Percentiles rank a stretch among this genome's conserved stretches.
Conservation (phyloP, 2,797 vertebrate species). For the Poeciliopsis turneri region DNA sequence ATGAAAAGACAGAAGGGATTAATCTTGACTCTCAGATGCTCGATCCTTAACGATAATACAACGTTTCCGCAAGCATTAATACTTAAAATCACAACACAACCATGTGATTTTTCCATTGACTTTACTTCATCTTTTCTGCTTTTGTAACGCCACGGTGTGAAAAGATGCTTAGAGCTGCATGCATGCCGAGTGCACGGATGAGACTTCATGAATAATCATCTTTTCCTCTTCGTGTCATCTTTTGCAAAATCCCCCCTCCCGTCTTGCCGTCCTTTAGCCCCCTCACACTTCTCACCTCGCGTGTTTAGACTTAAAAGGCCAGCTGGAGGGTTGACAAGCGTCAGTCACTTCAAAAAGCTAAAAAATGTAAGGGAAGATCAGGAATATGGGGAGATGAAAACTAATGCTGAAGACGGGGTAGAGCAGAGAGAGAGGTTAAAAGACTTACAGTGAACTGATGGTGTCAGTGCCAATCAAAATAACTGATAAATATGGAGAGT, state of each 20-base stretch:
- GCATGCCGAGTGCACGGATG: constrained; percentile 49
- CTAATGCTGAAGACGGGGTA: constrained; percentile 64
- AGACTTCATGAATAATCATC: constrained; percentile 48
- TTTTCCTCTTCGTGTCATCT: constrained; percentile 27
- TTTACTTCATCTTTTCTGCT: constrained; percentile 6
- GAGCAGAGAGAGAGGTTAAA: constrained; percentile 64
- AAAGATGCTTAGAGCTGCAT: constrained; percentile 20
- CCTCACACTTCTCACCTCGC: constrained; percentile 39
- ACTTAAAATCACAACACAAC: constrained; percentile 4
- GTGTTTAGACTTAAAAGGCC: constrained; percentile 73
- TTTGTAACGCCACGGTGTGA: constrained; percentile 12
- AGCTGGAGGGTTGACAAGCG: constrained; percentile 63
- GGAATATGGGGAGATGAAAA: constrained; percentile 60
- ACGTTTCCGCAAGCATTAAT: neutral
- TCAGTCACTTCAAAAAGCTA: constrained; percentile 65
- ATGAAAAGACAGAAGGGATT: constrained; percentile 15
- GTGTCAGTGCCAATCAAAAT: constrained; percentile 49
- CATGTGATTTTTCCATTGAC: constrained; percentile 30
- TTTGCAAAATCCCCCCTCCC: constrained; percentile 33
- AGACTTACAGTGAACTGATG: constrained; percentile 64
- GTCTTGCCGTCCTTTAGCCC: constrained; percentile 46
- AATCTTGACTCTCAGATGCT: constrained; percentile 12
- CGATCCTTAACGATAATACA: neutral
- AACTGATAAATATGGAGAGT: constrained; percentile 12
- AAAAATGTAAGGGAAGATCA: constrained; percentile 40